phyloP scores from a whole-genome alignment of 1,140 invertebrate species.

The Sinonovacula constricta region DNA sequence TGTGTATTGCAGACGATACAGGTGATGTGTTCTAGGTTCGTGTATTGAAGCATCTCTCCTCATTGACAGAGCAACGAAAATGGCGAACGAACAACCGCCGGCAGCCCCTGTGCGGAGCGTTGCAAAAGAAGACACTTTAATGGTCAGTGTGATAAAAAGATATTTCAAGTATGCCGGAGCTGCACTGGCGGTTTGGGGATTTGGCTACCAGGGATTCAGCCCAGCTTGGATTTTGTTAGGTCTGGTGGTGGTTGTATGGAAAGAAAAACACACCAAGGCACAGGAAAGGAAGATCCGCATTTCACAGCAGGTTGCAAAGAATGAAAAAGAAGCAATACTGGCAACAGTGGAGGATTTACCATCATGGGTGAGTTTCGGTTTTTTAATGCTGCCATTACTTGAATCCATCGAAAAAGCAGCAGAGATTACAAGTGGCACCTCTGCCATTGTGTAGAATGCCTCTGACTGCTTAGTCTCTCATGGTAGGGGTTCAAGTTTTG shows the following conservation, averaged over 20 bases:
- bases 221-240: slow-evolving; percentile 93
- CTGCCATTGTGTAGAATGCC: no score
- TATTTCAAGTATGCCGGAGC: slow-evolving; percentile 73
- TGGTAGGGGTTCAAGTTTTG: no score
- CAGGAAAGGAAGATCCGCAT: slow-evolving; percentile 87
- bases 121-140: slow-evolving; percentile 66
- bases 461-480: no score
- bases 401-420: no score
- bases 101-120: slow-evolving; percentile 52
- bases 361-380: slow-evolving; percentile 87
- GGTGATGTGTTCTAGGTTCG: slow-evolving; percentile 22
- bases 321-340: slow-evolving; percentile 92
- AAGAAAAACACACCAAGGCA: slow-evolving; percentile 88
- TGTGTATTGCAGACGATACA: slow-evolving; percentile 39
- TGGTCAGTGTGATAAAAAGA: slow-evolving; percentile 60
- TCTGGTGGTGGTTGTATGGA: slow-evolving; percentile 87
- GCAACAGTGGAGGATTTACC: slow-evolving; percentile 91
- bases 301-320: slow-evolving; percentile 88
- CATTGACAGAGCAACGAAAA: slow-evolving; percentile 32
- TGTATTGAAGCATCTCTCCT: slow-evolving; percentile 1
- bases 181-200: slow-evolving; percentile 82
- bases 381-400: no score
- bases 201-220: slow-evolving; percentile 91
- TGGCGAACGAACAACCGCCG: slow-evolving; percentile 33
- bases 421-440: no score